Evolutionary conservation across 1,140 invertebrate genomes (phyloP).

Genomic region (Lepidurus apus): DNA sequence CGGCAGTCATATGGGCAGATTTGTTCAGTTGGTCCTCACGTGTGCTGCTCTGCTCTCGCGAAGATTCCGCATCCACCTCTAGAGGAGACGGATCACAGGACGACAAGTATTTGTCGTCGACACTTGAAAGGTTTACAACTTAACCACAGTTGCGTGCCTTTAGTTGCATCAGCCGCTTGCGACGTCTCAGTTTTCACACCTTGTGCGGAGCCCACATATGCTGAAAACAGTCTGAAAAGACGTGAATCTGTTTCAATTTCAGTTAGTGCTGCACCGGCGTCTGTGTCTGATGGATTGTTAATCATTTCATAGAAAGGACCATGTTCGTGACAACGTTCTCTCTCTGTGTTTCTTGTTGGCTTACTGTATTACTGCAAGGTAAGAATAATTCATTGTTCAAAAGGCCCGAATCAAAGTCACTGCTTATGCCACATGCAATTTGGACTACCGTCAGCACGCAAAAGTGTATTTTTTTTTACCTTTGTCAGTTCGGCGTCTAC

Average conservation of each 20-base stretch:
- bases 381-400: background rate
- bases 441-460: too few species aligned
- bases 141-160: constrained; percentile 18
- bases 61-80: background rate
- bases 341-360: background rate
- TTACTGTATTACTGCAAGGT: background rate
- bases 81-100: background rate
- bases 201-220: background rate
- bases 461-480: background rate
- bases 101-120: constrained; percentile 1
- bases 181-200: background rate
- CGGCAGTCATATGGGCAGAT: background rate
- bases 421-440: too few species aligned
- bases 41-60: background rate
- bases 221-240: constrained; percentile 13
- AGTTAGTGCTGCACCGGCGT: background rate
- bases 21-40: background rate
- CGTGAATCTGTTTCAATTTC: background rate
- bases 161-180: background rate
- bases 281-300: constrained; percentile 21
- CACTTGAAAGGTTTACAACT: constrained; percentile 6
- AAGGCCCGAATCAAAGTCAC: background rate
- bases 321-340: constrained; percentile 10
- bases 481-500: background rate
- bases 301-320: background rate